Evolutionary conservation across 2,888 invertebrate genomes (phyloP), one percentile per base, ranked within the genome.

Genomic region (Philereme vetulata): DNA sequence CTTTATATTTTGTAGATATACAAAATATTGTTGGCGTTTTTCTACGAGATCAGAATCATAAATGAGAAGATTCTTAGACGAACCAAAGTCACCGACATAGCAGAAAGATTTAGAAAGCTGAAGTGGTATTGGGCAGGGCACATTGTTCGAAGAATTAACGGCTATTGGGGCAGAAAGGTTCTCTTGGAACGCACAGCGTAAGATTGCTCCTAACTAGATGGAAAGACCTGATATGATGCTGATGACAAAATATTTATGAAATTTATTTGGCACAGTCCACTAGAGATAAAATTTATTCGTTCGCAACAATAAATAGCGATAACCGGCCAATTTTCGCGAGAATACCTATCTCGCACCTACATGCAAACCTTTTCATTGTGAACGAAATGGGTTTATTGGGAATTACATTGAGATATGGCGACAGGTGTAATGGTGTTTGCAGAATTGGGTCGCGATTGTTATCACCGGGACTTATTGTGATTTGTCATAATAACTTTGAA

Each of bases 321-420:
- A 63, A 59, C 62, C 36, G 46, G 50, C 50, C 56, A 50, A 59
- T 67, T 67, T 59, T 54, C 55, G 51, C 51, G 60, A 60, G 56
- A 62, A 62, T 63, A 60, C 54, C 62, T 57, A 51, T 63, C 60
- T 62, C 66, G 56, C 60, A 56, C 44, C 55, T 60, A 55, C 64
- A 57, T 47, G 45, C 46, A 54, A 54, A 46, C 66, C 59, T 57
- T 64, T 59, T 57, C 55, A 67, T 68, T 68, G 68, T 67, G 54
- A 58, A 67, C 51, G 62, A 58, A 55, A 71, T 71, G 67, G 64
- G 69, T 70, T 74, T 73, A 77, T 77, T 77, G 74, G 72, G 68
- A 71, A 72, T 71, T 70, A 67, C 66, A 67, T 64, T 69, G 72
- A 75, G 72, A 72, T 67, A 75, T 68, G 65, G 67, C 48, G 70